Evolutionary conservation across 2,888 invertebrate genomes (phyloP), one percentile per base, ranked within the genome.

Genomic region (Mesochorus sp.): DNA sequence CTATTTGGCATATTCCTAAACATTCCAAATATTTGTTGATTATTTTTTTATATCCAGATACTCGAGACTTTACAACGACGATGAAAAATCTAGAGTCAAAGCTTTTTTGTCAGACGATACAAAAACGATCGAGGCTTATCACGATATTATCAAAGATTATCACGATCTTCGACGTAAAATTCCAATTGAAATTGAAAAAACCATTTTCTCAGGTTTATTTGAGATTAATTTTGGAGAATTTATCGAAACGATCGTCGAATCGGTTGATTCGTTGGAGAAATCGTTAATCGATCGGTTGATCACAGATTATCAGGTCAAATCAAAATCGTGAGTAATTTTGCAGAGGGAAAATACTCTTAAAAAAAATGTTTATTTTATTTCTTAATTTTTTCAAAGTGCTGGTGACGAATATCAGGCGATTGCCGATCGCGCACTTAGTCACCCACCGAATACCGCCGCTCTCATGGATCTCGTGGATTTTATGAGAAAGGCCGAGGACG

Each of bases 381-480:
- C n/a, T n/a, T n/a, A n/a, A n/a, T n/a, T n/a, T n/a, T n/a, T n/a
- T n/a, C n/a, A 51, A 88, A 97, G 97, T 55, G 92, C 97, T 68
- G 95, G 94, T 76, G 95, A 96, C 66, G 97, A 98, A 86, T 98
- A 97, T 89, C 94, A 96, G 82, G 89, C 90, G 1, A 97, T 98
- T 80, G 94, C 95, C 0, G 95, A 95, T 80, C 95, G 94, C 77
- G 94, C 97, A 0, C 91, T 97, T 62, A 95, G 95, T 0, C 93
- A 95, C 0, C 98, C 99, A 0, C 92, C 92, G 8, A 95, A 96
- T 88, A 98, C 98, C 0, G 95, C 96, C 0, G 95, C 96, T 75
- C 91, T 99, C 61, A 97, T 98, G 96, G 95, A 94, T 0, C 92
- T 97, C 34, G 96, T 96, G 80, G 94, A 93, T 1, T 98, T 95